phyloP scores from a whole-genome alignment of 2,113 vertebrate species.

The Tenebrosternarchus preto region DNA sequence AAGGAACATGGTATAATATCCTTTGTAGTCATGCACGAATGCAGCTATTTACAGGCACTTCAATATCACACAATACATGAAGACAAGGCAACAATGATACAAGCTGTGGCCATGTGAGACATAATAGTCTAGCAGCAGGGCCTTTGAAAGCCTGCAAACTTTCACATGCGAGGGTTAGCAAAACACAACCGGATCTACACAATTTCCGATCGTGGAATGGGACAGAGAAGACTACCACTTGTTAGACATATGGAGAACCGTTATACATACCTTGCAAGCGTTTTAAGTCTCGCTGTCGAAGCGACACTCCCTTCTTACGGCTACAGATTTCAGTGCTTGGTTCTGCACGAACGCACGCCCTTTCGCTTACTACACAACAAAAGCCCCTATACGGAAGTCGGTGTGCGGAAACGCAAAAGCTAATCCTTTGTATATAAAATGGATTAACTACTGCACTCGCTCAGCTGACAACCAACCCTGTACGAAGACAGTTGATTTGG shows the following conservation, averaged over 20 bases:
- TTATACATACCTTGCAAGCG: constrained; percentile 8
- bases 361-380: constrained; percentile 26
- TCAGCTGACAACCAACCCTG: too few species aligned
- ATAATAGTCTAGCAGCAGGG: too few species aligned
- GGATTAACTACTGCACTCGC: neutral
- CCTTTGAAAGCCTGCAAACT: neutral
- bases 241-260: neutral
- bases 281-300: neutral
- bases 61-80: too few species aligned
- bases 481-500: neutral
- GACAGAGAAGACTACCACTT: neutral
- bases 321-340: constrained; percentile 17
- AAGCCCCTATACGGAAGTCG: constrained; percentile 30
- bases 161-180: too few species aligned
- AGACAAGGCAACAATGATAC: too few species aligned
- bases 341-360: constrained; percentile 23
- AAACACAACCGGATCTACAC: neutral
- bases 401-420: constrained; percentile 3
- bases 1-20: too few species aligned
- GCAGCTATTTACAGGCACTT: too few species aligned
- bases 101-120: too few species aligned
- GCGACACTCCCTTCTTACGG: constrained; percentile 42
- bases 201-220: neutral
- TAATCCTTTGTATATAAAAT: neutral
- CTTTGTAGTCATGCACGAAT: too few species aligned